phyloP scores from a whole-genome alignment of 2,113 vertebrate genomes.

The Upupa epops region DNA sequence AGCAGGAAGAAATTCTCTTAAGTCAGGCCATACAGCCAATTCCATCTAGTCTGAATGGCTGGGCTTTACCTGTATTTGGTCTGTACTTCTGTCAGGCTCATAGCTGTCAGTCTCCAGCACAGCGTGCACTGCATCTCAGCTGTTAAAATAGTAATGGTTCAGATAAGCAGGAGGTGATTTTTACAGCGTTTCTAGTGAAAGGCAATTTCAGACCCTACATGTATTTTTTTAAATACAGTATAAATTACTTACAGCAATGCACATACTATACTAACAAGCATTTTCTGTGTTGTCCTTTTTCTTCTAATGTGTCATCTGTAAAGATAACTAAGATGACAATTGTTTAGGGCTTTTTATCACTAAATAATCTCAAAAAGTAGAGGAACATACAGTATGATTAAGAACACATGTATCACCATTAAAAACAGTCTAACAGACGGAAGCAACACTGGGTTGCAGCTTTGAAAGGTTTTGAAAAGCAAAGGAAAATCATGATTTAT shows the following conservation, averaged over 20 bases:
- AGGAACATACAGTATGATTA: neutral
- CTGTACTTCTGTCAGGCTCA: neutral
- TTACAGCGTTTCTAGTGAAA: neutral
- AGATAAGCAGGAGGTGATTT: neutral
- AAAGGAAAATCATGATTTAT: neutral
- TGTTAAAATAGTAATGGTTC: neutral
- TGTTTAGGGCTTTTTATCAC: neutral
- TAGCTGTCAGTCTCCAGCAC: neutral
- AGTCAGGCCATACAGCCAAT: neutral
- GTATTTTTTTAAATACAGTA: neutral
- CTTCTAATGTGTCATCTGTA: neutral
- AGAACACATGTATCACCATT: neutral
- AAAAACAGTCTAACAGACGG: neutral
- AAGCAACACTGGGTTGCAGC: neutral
- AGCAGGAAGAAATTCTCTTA: neutral
- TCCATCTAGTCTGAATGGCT: neutral
- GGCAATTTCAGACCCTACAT: neutral
- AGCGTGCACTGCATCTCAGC: neutral
- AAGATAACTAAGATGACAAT: neutral
- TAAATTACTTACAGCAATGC: neutral
- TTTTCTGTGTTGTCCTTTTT: fast-evolving
- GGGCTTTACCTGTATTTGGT: slow-evolving; percentile 5
- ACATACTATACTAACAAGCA: neutral
- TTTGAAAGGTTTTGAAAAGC: neutral
- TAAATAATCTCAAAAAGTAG: neutral